These are phyloP conservation scores for Chroicocephalus ridibundus DNA, from an alignment of 2,113 vertebrate genomes.

Conservation along the genomic window DNA sequence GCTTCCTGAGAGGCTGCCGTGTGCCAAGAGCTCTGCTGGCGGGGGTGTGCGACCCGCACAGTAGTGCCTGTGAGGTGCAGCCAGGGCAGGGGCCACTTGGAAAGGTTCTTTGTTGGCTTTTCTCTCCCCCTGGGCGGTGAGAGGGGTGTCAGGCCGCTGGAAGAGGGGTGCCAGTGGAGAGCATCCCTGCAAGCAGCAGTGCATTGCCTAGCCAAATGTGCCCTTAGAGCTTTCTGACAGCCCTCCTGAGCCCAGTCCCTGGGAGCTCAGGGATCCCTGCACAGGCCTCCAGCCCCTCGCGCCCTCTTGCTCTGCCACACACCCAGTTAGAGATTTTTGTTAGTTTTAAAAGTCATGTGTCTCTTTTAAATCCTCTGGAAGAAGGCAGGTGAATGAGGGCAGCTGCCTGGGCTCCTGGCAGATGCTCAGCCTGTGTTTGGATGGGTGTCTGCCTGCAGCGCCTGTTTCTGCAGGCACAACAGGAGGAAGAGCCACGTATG, in stretches of 20 bases:
- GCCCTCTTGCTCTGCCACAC: background rate
- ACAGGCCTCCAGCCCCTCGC: background rate
- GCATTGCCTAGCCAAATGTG: fast-evolving
- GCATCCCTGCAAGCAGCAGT: background rate
- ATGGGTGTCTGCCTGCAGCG: background rate
- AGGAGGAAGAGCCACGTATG: background rate
- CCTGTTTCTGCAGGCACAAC: background rate
- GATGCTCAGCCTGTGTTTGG: background rate
- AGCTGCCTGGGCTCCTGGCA: background rate
- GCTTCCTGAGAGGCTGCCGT: background rate
- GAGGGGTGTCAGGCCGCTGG: background rate
- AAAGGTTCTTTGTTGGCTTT: background rate
- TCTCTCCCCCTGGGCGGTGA: fast-evolving
- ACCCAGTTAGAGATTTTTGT: background rate
- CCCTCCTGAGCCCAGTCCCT: background rate
- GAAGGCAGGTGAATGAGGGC: background rate
- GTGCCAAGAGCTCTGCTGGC: background rate
- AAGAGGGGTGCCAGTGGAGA: background rate
- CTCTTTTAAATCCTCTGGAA: background rate
- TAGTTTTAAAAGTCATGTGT: background rate
- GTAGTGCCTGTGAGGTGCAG: background rate
- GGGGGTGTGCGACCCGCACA: fast-evolving
- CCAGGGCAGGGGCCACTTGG: fast-evolving
- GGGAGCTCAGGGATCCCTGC: background rate
- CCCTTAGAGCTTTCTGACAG: background rate